A percentile compares a stretch with the other conserved stretches of the same genome.
phyloP scores from a whole-genome alignment of 1,140 invertebrate genomes.

The Drosophila sproati region DNA sequence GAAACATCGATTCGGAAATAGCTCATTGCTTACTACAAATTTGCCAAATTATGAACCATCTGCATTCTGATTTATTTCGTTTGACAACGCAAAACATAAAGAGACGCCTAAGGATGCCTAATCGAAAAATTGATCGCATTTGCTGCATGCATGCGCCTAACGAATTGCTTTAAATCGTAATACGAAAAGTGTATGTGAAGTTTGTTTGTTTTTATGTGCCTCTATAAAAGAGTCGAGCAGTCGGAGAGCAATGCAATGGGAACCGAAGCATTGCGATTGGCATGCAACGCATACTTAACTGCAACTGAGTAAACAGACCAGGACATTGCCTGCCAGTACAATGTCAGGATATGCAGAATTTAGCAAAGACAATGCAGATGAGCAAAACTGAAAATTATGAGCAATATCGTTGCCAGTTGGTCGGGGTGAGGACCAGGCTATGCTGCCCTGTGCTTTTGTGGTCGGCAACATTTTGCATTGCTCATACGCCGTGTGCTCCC shows the following conservation, averaged over 20 bases:
- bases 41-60: not conserved
- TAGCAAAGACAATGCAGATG: constrained; percentile 51
- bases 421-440: constrained; percentile 4
- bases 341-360: constrained; percentile 69
- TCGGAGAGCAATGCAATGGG: constrained; percentile 7
- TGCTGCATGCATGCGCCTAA: constrained; percentile 4
- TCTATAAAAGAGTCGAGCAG: constrained; percentile 40
- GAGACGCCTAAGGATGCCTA: not conserved
- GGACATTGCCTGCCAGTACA: constrained; percentile 16
- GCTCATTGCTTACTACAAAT: too few relatives aligned
- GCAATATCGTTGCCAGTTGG: constrained; percentile 62
- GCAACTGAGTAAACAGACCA: constrained; percentile 22
- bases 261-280: constrained; percentile 9
- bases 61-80: not conserved
- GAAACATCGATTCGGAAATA: too few relatives aligned
- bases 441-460: constrained; percentile 1
- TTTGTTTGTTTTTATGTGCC: constrained; percentile 72
- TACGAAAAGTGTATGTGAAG: constrained; percentile 60
- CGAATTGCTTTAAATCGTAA: constrained; percentile 49
- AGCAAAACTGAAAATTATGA: constrained; percentile 71
- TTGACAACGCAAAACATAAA: not conserved
- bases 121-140: too few relatives aligned
- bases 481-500: constrained; percentile 75
- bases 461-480: constrained; percentile 67
- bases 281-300: constrained; percentile 29